Evolutionary conservation across 2,888 invertebrate species (phyloP).

Genomic region (Drosophila algonquin): DNA sequence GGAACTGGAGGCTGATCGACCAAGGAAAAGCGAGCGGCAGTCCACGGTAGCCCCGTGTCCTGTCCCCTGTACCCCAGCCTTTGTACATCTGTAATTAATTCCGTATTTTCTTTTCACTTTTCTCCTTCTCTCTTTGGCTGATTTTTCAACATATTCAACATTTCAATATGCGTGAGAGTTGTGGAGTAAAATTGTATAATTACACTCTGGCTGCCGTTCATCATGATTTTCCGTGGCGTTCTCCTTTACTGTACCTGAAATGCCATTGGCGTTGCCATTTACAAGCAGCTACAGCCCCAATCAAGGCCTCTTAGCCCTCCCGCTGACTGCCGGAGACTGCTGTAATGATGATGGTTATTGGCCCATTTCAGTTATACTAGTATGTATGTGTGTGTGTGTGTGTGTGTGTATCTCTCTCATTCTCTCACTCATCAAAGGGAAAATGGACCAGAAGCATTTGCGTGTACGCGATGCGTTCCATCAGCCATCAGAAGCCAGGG

Average conservation of each 20-base stretch:
- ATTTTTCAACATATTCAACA: not conserved
- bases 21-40: too few relatives aligned
- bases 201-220: not conserved
- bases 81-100: too few relatives aligned
- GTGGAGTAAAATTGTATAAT: not conserved
- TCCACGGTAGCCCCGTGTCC: too few relatives aligned
- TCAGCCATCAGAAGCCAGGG: slow-evolving; percentile 31
- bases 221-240: too few relatives aligned
- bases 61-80: too few relatives aligned
- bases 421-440: not conserved
- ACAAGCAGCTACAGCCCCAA: too few relatives aligned
- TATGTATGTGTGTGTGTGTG: too few relatives aligned
- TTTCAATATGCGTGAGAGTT: not conserved
- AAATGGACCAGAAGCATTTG: slow-evolving; percentile 45
- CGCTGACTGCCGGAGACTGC: slow-evolving; percentile 33
- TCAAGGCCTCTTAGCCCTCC: not conserved
- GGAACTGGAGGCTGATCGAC: too few relatives aligned
- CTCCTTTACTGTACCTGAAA: too few relatives aligned
- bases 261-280: not conserved
- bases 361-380: slow-evolving; percentile 1
- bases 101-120: too few relatives aligned
- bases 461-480: slow-evolving; percentile 60
- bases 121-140: not conserved
- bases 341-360: slow-evolving; percentile 36
- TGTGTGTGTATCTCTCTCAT: too few relatives aligned